Base-by-base conservation (phyloP, 2,797 vertebrate genomes). In the Leptodactylus fallax region DNA sequence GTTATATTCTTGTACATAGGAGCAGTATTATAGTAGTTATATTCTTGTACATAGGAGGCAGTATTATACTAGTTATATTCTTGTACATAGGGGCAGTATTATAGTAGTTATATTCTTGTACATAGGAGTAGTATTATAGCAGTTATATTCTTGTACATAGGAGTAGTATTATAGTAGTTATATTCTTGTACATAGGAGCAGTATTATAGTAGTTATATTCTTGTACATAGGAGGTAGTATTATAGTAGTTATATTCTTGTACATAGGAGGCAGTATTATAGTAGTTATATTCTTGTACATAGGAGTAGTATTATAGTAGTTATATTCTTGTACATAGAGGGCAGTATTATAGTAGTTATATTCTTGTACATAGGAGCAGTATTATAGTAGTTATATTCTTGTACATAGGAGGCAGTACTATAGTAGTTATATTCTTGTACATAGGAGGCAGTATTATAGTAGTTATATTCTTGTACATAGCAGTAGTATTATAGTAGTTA, bases 301-400 rank as follows among this genome's bases (percentile, higher is more conserved):
- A 23, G 61, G 21, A 16, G 61, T 21, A 63, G 58, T n/a, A 21
- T 61, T 61, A 61, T 61, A 61, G 58, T 8, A 61, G 58, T 61
- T 61, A n/a, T 61, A 61, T 61, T 49, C 45, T n/a, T 74, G 71
- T 74, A 74, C 17, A 74, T 74, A 74, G 36, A n/a, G 17, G 0
- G 56, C 14, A 58, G 55, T 67, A 67, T 67, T 14, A 67, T 13
- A 67, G 58, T 63, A 67, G 11, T 25, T 27, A 67, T 14, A 67
- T 27, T 67, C 63, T 67, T 67, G 23, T 67, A 27, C 11, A 25
- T 27, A 67, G 23, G 12, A 13, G 51, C 67, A 69, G 12, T 69
- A 36, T 27, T 69, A 69, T 69, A 69, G 27, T 69, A 69, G 63
- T 27, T 36, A 69, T 69, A 69, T 69, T 67, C 63, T 67, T 67